These are phyloP conservation scores for Moxostoma hubbsi DNA, from an alignment of 2,797 vertebrate genomes.

Conservation along the genomic window DNA sequence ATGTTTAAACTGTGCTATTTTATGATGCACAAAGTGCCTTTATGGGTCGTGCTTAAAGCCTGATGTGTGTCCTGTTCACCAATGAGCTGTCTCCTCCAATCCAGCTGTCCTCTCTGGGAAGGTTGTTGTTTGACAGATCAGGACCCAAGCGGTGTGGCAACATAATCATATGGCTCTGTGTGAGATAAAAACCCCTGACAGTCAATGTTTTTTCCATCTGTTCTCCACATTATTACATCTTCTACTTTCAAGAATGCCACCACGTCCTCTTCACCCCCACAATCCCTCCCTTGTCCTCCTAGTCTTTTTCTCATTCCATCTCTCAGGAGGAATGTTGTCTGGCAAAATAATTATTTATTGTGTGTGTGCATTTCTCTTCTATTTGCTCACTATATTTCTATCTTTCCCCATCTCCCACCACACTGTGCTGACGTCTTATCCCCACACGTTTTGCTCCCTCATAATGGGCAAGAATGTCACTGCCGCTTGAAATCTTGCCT, in stretches of 20 bases:
- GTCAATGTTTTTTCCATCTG: constrained; percentile 45
- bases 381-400: constrained; percentile 25
- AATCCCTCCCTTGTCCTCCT: constrained; percentile 31
- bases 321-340: constrained; percentile 48
- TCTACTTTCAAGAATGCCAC: constrained; percentile 29
- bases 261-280: constrained; percentile 18
- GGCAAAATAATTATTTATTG: constrained; percentile 54
- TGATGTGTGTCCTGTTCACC: constrained; percentile 20
- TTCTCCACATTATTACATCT: constrained; percentile 39
- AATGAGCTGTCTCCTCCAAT: constrained; percentile 33
- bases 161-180: constrained; percentile 58
- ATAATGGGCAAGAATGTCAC: constrained; percentile 72
- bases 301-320: constrained; percentile 37
- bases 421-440: constrained; percentile 33
- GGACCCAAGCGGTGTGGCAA: constrained; percentile 20
- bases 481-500: constrained; percentile 70
- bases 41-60: constrained; percentile 14
- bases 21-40: constrained; percentile 3
- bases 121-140: constrained; percentile 41
- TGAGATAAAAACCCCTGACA: constrained; percentile 47
- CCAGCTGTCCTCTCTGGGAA: constrained; percentile 36
- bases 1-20: constrained; percentile 3
- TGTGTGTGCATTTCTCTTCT: constrained; percentile 35
- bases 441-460: constrained; percentile 46
- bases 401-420: constrained; percentile 7